Base-by-base conservation (phyloP, 1,140 invertebrate species). In the Rhyacophila brunnea region DNA sequence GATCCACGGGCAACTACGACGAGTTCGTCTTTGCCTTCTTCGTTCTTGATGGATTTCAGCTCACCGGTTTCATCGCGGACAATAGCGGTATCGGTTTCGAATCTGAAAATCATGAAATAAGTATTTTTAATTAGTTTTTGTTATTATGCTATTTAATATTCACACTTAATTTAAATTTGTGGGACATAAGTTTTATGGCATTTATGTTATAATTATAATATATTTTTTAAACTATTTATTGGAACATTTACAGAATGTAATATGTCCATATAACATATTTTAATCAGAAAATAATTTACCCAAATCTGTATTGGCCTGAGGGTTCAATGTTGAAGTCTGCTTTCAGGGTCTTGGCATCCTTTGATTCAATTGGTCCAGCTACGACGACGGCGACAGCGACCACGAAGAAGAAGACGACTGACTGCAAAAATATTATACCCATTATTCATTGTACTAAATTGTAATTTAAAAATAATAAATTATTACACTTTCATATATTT, bases 1-100 rank as follows among this genome's bases (percentile, higher is more conserved):
- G 62, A 60, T 56, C 62, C 62, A 23, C 23, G 50, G 63, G 75
- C 67, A 49, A 71, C 71, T 9, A 79, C 67, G 1, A 77, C 73
- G 0, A 44, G 3, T 23, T 75, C 73, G 34, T 72, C 69, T 49
- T 77, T 76, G 52, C 74, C 74, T 20, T 78, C 73, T 51, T 75
- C 77, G 32, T 74, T 74, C 7, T 71, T 49, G 32, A 58, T 67
- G 17, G 67, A 48, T 61, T 74, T 78, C 50, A 75, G 1, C 40
- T 73, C 69, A 15, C 74, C 77, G 7, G 38, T 65, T 62, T 79
- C 74, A 0, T 60, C 11, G 9, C 68, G 70, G 2, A 1, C 1
- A 51, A 70, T 72, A 4, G 70, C 72, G 47, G 78, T 58, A 14
- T 68, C 69, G 19, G 71, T 70, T 56, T 79, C 75, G 58, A 68